A percentile compares a stretch with the other conserved stretches of the same genome.
Conservation (phyloP, 2,797 vertebrate species). For the Astyanax mexicanus region DNA sequence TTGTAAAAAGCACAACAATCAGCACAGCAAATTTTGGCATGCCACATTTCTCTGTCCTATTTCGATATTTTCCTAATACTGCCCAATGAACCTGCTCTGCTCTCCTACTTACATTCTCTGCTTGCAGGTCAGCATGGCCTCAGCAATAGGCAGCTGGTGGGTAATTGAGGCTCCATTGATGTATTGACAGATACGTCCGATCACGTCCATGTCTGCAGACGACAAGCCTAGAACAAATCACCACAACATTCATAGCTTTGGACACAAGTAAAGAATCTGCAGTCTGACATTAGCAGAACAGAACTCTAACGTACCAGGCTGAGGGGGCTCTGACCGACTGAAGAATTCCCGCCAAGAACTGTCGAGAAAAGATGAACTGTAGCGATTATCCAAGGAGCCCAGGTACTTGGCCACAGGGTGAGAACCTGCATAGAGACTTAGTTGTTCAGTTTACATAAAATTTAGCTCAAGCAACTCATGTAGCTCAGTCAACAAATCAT, state of each 20-base stretch:
- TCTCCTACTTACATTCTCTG: constrained; percentile 80
- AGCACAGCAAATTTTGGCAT: too few species aligned
- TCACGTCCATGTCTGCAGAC: constrained; percentile 81
- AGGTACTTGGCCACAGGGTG: constrained; percentile 87
- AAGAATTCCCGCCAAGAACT: constrained; percentile 83
- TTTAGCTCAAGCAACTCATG: background rate
- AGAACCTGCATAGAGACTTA: constrained; percentile 65
- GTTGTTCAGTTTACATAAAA: background rate
- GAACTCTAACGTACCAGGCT: constrained; percentile 68
- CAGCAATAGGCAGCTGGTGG: constrained; percentile 86
- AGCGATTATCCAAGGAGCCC: constrained; percentile 82
- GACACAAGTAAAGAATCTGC: background rate
- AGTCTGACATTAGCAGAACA: background rate
- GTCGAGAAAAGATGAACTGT: constrained; percentile 84
- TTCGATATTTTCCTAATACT: too few species aligned
- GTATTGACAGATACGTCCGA: constrained; percentile 81
- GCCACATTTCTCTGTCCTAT: too few species aligned
- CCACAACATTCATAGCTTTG: background rate
- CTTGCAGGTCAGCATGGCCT: constrained; percentile 89
- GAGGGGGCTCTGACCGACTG: constrained; percentile 79
- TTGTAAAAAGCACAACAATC: too few species aligned
- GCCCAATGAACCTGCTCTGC: background rate
- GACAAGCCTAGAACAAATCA: constrained; percentile 30
- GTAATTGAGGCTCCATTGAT: constrained; percentile 81
- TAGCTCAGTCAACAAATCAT: background rate